Evolutionary conservation across 1,140 invertebrate species (phyloP).

Genomic region (Dufourea novaeangliae): DNA sequence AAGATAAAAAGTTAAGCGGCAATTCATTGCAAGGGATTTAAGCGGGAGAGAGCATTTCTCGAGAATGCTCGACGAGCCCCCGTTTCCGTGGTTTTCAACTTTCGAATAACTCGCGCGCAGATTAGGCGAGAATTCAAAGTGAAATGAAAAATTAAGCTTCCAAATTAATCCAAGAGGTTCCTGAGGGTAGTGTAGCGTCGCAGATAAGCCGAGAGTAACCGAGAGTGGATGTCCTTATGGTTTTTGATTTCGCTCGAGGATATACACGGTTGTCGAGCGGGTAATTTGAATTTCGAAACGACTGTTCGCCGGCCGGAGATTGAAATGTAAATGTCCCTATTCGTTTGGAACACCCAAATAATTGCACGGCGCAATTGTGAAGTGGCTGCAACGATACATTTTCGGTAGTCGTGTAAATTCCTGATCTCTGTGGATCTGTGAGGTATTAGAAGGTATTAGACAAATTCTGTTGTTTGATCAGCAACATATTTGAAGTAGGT

Average conservation of each 20-base stretch:
- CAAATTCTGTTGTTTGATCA: no score
- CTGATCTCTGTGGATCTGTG: no score
- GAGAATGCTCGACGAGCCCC: background rate
- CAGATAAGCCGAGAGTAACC: background rate
- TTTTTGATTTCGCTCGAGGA: slow-evolving; percentile 4
- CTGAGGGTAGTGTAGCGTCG: background rate
- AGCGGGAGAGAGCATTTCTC: background rate
- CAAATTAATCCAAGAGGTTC: slow-evolving; percentile 8
- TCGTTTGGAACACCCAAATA: background rate
- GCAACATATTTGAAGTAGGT: no score
- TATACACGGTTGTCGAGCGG: background rate
- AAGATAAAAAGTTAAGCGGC: background rate
- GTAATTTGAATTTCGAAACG: background rate
- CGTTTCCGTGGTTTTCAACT: background rate
- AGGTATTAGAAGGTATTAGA: no score
- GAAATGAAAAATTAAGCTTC: slow-evolving; percentile 23
- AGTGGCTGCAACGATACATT: no score
- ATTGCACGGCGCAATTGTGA: background rate
- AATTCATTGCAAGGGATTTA: background rate
- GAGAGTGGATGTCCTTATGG: background rate
- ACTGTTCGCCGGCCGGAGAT: background rate
- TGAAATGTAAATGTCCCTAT: background rate
- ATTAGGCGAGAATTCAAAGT: background rate
- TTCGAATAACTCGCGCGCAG: slow-evolving; percentile 22
- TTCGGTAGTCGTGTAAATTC: no score